phyloP scores from a whole-genome alignment of 2,797 vertebrate genomes.

The Alosa sapidissima region DNA sequence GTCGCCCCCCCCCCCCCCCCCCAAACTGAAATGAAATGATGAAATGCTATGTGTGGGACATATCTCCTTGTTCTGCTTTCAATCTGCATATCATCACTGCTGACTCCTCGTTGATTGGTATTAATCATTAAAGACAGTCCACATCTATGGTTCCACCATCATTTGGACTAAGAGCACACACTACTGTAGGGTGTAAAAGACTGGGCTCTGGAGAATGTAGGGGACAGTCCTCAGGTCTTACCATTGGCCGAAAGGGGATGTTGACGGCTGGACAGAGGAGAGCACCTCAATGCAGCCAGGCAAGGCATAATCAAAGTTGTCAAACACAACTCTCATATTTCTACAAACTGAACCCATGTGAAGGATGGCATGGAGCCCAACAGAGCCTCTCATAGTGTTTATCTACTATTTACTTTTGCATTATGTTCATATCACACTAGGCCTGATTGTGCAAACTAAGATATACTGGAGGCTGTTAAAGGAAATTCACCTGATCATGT shows the following conservation, averaged over 20 bases:
- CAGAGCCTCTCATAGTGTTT: neutral
- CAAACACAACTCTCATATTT: neutral
- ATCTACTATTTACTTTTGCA: neutral
- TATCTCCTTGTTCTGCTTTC: neutral
- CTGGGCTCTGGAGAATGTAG: neutral
- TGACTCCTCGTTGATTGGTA: neutral
- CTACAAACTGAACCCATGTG: neutral
- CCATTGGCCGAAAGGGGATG: neutral
- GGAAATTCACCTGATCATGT: neutral
- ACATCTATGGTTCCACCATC: conserved; percentile 3
- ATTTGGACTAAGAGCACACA: neutral
- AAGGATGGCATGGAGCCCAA: neutral
- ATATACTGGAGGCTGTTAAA: neutral
- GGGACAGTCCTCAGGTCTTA: neutral
- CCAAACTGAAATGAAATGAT: neutral
- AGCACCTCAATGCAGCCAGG: conserved; percentile 1
- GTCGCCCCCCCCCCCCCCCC: no score
- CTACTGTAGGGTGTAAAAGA: neutral
- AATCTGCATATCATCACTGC: neutral
- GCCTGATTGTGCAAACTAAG: neutral
- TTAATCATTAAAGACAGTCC: neutral
- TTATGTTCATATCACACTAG: no score
- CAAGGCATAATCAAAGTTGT: neutral
- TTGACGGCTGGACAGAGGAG: neutral
- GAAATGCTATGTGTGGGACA: neutral